Percentiles rank a stretch among this genome's conserved stretches.
Evolutionary conservation across 2,888 invertebrate species (phyloP).

Genomic region (Synanthedon myopaeformis): DNA sequence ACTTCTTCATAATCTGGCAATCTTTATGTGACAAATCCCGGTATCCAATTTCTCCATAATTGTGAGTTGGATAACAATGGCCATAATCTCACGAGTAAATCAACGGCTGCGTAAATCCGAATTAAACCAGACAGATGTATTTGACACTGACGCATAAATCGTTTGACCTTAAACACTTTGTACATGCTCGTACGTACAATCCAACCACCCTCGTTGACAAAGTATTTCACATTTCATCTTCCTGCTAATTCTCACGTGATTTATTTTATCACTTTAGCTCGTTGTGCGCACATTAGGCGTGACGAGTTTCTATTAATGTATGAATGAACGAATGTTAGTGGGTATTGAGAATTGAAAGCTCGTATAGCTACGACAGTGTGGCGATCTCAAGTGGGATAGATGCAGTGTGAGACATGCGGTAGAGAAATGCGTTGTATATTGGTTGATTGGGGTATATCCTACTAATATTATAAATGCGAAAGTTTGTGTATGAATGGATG

Average conservation of each 20-base stretch:
- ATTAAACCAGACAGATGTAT: conserved; percentile 37
- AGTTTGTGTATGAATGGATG: too few relatives aligned
- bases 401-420: conserved; percentile 18
- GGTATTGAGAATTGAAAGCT: conserved; percentile 6
- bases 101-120: conserved; percentile 49
- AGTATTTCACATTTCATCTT: conserved; percentile 16
- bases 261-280: conserved; percentile 15
- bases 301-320: neutral
- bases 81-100: conserved; percentile 38
- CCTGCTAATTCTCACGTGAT: conserved; percentile 20
- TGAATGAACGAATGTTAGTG: neutral
- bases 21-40: conserved; percentile 14
- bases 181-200: neutral
- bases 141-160: conserved; percentile 42
- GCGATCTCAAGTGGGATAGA: conserved; percentile 26
- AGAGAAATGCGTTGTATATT: neutral
- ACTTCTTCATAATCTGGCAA: conserved; percentile 11
- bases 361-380: conserved; percentile 3
- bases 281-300: conserved; percentile 8
- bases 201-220: conserved; percentile 22
- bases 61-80: conserved; percentile 38
- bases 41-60: conserved; percentile 39
- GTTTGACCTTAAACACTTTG: conserved; percentile 35
- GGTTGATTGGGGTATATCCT: too few relatives aligned
- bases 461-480: too few relatives aligned